Evolutionary conservation across 2,113 vertebrate genomes (phyloP).

Genomic region (Macrotus californicus): DNA sequence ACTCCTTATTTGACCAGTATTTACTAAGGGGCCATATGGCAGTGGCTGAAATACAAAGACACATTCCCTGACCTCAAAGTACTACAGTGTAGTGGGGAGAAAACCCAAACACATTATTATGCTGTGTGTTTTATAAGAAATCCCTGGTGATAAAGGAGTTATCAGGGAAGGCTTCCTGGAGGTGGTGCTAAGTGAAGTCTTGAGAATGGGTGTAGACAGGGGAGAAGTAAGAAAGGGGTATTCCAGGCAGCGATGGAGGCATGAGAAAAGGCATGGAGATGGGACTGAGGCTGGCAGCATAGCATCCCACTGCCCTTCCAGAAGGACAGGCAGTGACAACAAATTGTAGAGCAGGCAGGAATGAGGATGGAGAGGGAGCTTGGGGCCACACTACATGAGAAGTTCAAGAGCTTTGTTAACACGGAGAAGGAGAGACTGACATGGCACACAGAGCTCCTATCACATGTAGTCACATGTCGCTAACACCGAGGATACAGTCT

Average conservation of each 20-base stretch:
- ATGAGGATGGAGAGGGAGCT: background rate
- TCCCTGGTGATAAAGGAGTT: background rate
- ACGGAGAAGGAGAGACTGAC: background rate
- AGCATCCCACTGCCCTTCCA: background rate
- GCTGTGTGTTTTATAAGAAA: background rate
- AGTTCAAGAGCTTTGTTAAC: background rate
- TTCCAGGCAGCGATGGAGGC: background rate
- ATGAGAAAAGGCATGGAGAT: background rate
- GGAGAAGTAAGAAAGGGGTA: background rate
- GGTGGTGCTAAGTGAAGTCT: background rate
- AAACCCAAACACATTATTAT: background rate
- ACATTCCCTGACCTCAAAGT: background rate
- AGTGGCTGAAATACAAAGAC: background rate
- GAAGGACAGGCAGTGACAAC: background rate
- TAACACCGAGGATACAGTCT: rapidly evolving
- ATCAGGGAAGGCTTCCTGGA: background rate
- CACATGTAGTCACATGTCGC: background rate
- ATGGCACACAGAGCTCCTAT: background rate
- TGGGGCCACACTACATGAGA: rapidly evolving
- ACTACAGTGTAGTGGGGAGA: background rate
- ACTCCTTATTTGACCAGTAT: background rate
- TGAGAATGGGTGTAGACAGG: background rate
- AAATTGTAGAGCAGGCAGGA: rapidly evolving
- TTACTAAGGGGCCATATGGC: background rate
- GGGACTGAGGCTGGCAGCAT: background rate